Evolutionary conservation across 1,140 invertebrate genomes (phyloP), one percentile per base, ranked within the genome.

Genomic region (Coboldia fuscipes): DNA sequence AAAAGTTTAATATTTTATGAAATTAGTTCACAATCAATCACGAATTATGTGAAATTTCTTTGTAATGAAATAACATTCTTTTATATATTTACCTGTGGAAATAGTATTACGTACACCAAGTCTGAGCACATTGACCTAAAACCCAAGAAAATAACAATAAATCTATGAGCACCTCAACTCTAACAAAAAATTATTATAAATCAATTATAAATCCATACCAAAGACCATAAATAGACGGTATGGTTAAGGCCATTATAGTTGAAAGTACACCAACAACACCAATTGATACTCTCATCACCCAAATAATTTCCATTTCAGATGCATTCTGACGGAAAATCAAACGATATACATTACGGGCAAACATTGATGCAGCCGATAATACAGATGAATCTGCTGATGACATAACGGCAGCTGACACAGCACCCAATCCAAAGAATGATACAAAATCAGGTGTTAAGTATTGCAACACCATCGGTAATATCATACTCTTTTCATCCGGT

Each of bases 381-480:
- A 97, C 84, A 39, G 89, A 94, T 24, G 92, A 97, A 56, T 97
- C 93, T 0, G 92, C 90, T 3, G 92, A 97, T 19, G 89, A 96
- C 92, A 97, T 96, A 18, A 96, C 90, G 9, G 92, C 90, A 3
- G 92, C 92, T 1, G 89, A 96, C 4, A 97, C 88, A n/a, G 93
- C 92, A 0, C 93, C 93, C 37, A 97, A 63, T 1, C 92, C 93
- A 49, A 97, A 83, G 62, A 97, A 97, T 3, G 90, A 84, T 3
- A 97, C 81, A 58, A 82, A 84, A 49, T 76, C 70, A 1, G 92
- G 93, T 4, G 89, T 96, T 4, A 97, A 63, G 47, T 94, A 88
- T 54, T 97, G 90, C 42, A 98, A 65, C 8, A 97, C 92, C 72
- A 97, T 75, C 4, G 93, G 93, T 30, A 98, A 60, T 36, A 97